A percentile compares a stretch with the other conserved stretches of the same genome.
Evolutionary conservation across 35 echinoderm and acorn worm species (phyloP).

Genomic region (Holothuria glaberrima): DNA sequence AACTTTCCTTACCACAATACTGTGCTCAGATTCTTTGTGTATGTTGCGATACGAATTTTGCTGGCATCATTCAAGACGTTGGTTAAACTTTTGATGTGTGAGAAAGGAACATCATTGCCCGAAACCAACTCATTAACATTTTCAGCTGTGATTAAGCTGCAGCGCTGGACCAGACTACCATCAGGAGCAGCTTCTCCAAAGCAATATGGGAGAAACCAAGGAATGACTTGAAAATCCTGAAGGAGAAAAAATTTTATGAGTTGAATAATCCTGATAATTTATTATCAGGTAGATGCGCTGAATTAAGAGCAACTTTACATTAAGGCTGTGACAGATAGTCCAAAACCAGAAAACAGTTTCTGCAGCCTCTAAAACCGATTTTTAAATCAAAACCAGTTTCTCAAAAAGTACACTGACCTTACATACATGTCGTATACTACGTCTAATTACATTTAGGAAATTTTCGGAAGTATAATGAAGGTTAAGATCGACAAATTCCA

Average conservation of each 20-base stretch:
- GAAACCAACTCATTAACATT: slow-evolving; percentile 81
- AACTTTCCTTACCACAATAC: slow-evolving; percentile 77
- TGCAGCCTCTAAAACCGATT: too few species aligned
- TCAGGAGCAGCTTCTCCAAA: slow-evolving; percentile 82
- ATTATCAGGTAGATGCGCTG: not conserved
- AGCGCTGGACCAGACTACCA: slow-evolving; percentile 64
- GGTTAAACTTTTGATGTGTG: slow-evolving; percentile 70
- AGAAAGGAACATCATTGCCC: slow-evolving; percentile 70
- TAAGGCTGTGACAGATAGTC: too few species aligned
- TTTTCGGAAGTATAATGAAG: too few species aligned
- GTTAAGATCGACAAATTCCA: too few species aligned
- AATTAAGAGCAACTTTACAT: not conserved
- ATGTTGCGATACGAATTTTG: slow-evolving; percentile 78
- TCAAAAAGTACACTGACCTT: too few species aligned
- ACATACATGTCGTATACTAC: too few species aligned
- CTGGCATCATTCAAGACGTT: slow-evolving; percentile 51
- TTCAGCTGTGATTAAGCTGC: slow-evolving; percentile 57
- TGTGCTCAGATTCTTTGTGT: slow-evolving; percentile 74
- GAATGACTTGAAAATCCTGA: slow-evolving; percentile 76
- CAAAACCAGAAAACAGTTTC: too few species aligned
- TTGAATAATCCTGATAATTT: not conserved
- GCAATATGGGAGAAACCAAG: slow-evolving; percentile 92
- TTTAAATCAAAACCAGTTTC: too few species aligned
- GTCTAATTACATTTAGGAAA: too few species aligned
- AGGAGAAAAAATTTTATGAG: not conserved